A percentile compares a stretch with the other conserved stretches of the same genome.
These are phyloP conservation scores for Apostichopus parvimensis DNA, from an alignment of 35 echinoderm and acorn worm genomes.

Conservation along the genomic window DNA sequence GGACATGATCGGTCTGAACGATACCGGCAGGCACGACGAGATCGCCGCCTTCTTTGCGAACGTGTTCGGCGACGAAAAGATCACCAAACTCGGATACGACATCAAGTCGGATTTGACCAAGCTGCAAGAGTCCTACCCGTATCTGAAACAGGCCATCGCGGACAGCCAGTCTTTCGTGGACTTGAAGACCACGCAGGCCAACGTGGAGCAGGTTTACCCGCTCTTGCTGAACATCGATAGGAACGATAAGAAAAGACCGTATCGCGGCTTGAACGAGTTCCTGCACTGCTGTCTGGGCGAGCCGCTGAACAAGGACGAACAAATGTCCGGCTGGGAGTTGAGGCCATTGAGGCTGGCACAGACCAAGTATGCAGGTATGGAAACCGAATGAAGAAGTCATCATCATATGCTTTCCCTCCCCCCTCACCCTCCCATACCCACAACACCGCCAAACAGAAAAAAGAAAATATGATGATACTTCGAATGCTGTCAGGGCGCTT, in stretches of 20 bases:
- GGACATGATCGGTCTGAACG: slow-evolving; percentile 31
- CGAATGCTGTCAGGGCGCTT: too few relatives aligned
- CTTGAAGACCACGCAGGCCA: slow-evolving; percentile 33
- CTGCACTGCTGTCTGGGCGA: slow-evolving; percentile 41
- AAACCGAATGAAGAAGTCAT: too few relatives aligned
- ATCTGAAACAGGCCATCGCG: slow-evolving; percentile 7
- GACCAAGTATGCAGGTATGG: slow-evolving; percentile 56
- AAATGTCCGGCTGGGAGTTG: slow-evolving; percentile 56
- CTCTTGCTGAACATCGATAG: slow-evolving; percentile 19
- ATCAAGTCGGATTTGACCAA: slow-evolving; percentile 42
- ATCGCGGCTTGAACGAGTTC: slow-evolving; percentile 35
- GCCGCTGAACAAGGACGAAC: slow-evolving; percentile 63
- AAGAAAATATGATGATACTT: too few relatives aligned
- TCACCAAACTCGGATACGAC: slow-evolving; percentile 58
- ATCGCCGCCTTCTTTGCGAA: slow-evolving; percentile 8
- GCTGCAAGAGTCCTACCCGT: slow-evolving; percentile 54
- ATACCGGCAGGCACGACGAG: neutral
- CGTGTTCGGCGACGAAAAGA: slow-evolving; percentile 10
- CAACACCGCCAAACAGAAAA: too few relatives aligned
- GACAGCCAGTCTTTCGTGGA: slow-evolving; percentile 4
- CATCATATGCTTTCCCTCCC: too few relatives aligned
- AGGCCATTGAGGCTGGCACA: slow-evolving; percentile 53
- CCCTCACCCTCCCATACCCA: too few relatives aligned
- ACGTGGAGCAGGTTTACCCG: slow-evolving; percentile 17
- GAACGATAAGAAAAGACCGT: slow-evolving; percentile 23